These are phyloP conservation scores for Gila robusta DNA, from an alignment of 2,797 vertebrate species.

Conservation along the genomic window DNA sequence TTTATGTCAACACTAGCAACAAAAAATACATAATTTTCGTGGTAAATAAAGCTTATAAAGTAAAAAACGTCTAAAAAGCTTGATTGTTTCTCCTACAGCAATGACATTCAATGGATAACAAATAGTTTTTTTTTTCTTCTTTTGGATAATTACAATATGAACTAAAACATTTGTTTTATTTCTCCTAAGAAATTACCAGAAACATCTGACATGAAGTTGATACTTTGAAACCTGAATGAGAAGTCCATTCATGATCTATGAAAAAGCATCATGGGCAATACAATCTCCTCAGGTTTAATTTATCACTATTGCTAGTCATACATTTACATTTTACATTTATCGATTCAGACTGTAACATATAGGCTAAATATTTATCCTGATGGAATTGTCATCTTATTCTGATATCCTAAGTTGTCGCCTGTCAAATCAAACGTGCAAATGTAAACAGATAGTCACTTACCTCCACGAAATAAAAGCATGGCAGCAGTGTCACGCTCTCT, in stretches of 20 bases:
- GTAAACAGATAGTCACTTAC: conserved; percentile 75
- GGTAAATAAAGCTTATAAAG: background rate
- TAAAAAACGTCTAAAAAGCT: background rate
- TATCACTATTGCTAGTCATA: background rate
- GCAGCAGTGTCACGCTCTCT: conserved; percentile 94
- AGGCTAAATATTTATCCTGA: background rate
- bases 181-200: background rate
- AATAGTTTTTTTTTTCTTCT: no score
- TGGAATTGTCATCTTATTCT: background rate
- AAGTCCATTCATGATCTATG: background rate
- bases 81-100: background rate
- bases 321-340: background rate
- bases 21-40: background rate
- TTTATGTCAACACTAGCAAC: background rate
- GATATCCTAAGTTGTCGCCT: background rate
- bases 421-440: conserved; percentile 10
- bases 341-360: background rate
- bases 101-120: background rate
- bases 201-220: background rate
- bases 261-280: background rate
- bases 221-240: background rate
- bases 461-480: conserved; percentile 98
- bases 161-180: background rate
- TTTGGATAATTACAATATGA: background rate
- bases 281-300: background rate